Conservation (phyloP, 2,113 vertebrate species). For the Caretta caretta region DNA sequence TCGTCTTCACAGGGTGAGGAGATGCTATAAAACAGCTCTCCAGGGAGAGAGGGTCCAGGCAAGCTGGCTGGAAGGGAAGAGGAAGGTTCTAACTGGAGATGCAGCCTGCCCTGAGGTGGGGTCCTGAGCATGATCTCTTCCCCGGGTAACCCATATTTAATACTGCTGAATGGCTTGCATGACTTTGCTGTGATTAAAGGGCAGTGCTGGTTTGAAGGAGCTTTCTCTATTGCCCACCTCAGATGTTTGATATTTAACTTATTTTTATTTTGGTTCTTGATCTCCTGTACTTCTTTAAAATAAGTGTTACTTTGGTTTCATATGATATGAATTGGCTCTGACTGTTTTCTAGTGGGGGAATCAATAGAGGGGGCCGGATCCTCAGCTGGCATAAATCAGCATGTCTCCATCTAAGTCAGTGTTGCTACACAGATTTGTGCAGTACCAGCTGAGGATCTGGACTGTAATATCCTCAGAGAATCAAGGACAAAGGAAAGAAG, state of each 20-base stretch:
- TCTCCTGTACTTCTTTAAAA: background rate
- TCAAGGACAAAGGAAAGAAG: background rate
- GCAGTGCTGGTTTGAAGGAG: background rate
- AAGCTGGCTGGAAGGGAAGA: background rate
- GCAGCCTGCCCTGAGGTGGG: background rate
- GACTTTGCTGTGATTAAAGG: background rate
- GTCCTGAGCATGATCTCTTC: background rate
- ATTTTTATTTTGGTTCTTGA: background rate
- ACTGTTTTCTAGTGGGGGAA: background rate
- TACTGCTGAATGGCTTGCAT: background rate
- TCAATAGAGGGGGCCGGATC: rapidly evolving
- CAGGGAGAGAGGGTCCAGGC: background rate
- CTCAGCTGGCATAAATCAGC: background rate
- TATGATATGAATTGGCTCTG: background rate
- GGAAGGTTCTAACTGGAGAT: background rate
- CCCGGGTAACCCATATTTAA: background rate
- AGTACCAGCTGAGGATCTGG: background rate
- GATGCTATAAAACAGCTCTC: background rate
- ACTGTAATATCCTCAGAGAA: background rate
- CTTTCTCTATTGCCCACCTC: background rate
- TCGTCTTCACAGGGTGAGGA: background rate
- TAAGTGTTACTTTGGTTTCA: background rate
- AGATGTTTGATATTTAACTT: background rate
- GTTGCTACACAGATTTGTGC: background rate
- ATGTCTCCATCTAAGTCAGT: background rate